These are phyloP conservation scores for Papilio machaon DNA, from an alignment of 1,140 invertebrate genomes.

Conservation along the genomic window DNA sequence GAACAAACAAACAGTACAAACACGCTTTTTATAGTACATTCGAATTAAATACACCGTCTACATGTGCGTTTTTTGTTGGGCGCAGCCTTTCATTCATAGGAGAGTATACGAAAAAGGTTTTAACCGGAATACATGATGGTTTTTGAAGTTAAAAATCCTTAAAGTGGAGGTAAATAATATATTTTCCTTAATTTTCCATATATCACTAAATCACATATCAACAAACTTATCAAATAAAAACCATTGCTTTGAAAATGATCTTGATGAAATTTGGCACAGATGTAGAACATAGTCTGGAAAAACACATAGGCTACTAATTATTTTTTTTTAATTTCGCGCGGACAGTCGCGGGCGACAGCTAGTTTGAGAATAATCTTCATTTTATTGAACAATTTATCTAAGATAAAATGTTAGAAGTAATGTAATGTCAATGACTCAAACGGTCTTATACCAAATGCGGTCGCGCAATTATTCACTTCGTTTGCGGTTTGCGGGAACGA, in stretches of 20 bases:
- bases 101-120: background rate
- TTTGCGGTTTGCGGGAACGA: constrained; percentile 6
- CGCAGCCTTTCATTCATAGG: constrained; percentile 27
- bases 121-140: background rate
- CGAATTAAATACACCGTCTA: constrained; percentile 40
- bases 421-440: background rate
- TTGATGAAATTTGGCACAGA: too few species aligned
- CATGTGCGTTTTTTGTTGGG: constrained; percentile 14
- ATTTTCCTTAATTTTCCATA: background rate
- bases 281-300: too few species aligned
- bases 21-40: constrained; percentile 45
- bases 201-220: background rate
- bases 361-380: background rate
- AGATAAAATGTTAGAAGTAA: background rate
- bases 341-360: too few species aligned
- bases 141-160: background rate
- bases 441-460: background rate
- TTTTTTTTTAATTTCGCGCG: too few species aligned
- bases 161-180: background rate
- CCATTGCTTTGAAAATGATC: background rate
- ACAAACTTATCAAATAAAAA: background rate
- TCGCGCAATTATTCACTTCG: background rate
- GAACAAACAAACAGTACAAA: constrained; percentile 52
- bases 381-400: background rate
- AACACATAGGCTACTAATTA: too few species aligned